Base-by-base conservation (phyloP, 2,113 vertebrate species). In the Carassius auratus region DNA sequence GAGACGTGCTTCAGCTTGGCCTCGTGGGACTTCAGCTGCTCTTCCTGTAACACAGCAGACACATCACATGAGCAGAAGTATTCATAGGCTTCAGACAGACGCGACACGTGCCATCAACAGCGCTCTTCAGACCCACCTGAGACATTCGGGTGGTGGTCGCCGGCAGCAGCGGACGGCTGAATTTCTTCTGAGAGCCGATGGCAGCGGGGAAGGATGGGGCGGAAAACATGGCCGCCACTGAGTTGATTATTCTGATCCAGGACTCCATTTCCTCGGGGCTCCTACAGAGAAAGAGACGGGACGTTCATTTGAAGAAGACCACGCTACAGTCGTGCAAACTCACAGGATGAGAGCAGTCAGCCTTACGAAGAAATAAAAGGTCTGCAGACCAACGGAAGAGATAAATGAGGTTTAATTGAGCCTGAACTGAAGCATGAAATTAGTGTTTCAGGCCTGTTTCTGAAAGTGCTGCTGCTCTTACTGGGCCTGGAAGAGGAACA, bases 181-280 rank as follows among this genome's bases (percentile, higher is more conserved):
- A 97, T 90, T 97, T 96, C 91, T 96, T 97, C 93, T 97, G 96
- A 66, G 96, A 97, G 23, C 96, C 96, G 87, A 97, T 97, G 48
- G 96, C 96, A 0, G 96, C 96, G 23, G 96, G 96, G 85, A 97
- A 97, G 0, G 96, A 96, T 0, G 96, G 96, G 23, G 96, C 96
- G 75, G 96, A 97, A 90, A 97, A 97, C 17, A 97, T 93, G 0
- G 97, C 96, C 5, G 96, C 97, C 21, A 97, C 96, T 13, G 95
- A 96, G 73, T 97, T 97, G 23, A 97, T 94, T 88, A 95, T 96
- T 88, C 90, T 95, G 91, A 97, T 97, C 97, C 97, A 97, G 0
- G 92, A 92, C 45, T 96, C 96, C 97, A 97, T 97, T 89, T 97
- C 97, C 79, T 97, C 96, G 38, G 95, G 93, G 86, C 94, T 97